A percentile compares a stretch with the other conserved stretches of the same genome.
These are phyloP conservation scores for Cyphomyrus discorhynchus DNA, from an alignment of 2,113 vertebrate genomes.

Conservation along the genomic window DNA sequence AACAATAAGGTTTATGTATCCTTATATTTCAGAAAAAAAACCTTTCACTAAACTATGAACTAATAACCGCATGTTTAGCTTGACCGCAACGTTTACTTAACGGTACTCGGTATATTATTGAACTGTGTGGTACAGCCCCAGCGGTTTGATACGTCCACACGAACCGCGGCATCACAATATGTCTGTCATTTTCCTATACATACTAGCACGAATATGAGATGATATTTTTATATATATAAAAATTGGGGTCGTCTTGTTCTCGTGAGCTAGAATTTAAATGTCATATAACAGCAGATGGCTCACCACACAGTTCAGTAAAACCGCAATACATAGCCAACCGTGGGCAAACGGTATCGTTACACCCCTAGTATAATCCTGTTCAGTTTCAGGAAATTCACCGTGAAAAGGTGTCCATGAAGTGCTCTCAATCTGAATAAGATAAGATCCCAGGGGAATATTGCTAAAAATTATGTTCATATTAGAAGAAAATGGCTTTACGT, in stretches of 20 bases:
- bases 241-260: not conserved
- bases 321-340: not conserved
- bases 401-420: not conserved
- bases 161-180: no score
- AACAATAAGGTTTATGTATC: not conserved
- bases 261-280: not conserved
- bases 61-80: not conserved
- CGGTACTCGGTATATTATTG: not conserved
- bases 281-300: not conserved
- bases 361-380: not conserved
- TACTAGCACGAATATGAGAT: no score
- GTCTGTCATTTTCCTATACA: no score
- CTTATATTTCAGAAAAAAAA: not conserved
- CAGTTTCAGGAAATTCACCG: not conserved
- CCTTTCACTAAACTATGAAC: not conserved
- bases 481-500: not conserved
- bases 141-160: no score
- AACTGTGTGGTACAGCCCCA: not conserved
- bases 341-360: not conserved
- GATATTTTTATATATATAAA: no score
- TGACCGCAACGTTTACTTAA: not conserved
- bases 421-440: not conserved
- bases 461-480: not conserved
- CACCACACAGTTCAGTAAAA: not conserved
- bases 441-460: not conserved